Evolutionary conservation across 2,888 invertebrate species (phyloP).

Genomic region (Apotomis betuletana): DNA sequence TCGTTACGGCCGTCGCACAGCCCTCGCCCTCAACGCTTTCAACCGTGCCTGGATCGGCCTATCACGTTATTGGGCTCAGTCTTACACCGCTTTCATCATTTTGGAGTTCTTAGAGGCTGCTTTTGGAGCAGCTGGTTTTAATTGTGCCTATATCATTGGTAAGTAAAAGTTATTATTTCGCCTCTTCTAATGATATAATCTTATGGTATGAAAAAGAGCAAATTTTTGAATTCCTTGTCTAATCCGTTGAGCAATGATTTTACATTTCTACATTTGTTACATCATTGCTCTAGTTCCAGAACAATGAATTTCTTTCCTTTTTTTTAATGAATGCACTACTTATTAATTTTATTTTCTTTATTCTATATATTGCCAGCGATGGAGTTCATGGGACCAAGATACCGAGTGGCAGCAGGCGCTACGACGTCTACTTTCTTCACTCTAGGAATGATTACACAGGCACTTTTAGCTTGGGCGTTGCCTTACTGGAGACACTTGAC

Average conservation of each 20-base stretch:
- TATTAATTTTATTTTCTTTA: neutral
- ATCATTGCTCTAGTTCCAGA: too few species aligned
- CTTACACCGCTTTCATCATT: conserved; percentile 82
- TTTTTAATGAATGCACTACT: too few species aligned
- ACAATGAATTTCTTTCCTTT: too few species aligned
- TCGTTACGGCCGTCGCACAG: conserved; percentile 82
- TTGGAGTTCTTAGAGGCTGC: conserved; percentile 85
- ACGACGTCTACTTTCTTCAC: conserved; percentile 85
- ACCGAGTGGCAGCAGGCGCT: conserved; percentile 85
- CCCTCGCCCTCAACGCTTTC: conserved; percentile 72
- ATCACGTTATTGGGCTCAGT: conserved; percentile 73
- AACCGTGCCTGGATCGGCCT: conserved; percentile 82
- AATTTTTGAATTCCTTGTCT: too few species aligned
- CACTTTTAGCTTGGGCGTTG: conserved; percentile 84
- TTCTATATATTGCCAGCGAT: conserved; percentile 71
- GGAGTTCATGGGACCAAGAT: conserved; percentile 86
- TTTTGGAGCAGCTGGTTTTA: conserved; percentile 83
- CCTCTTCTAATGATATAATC: too few species aligned
- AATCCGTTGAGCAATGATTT: too few species aligned
- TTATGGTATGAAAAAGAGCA: too few species aligned
- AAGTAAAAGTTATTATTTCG: conserved; percentile 43
- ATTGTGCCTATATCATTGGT: conserved; percentile 85
- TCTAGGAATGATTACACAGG: conserved; percentile 85
- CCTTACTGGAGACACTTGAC: conserved; percentile 86
- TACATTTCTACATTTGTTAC: too few species aligned